A percentile compares a stretch with the other conserved stretches of the same genome.
These are phyloP conservation scores for Lamproptera curius DNA, from an alignment of 2,888 invertebrate species.

Conservation along the genomic window DNA sequence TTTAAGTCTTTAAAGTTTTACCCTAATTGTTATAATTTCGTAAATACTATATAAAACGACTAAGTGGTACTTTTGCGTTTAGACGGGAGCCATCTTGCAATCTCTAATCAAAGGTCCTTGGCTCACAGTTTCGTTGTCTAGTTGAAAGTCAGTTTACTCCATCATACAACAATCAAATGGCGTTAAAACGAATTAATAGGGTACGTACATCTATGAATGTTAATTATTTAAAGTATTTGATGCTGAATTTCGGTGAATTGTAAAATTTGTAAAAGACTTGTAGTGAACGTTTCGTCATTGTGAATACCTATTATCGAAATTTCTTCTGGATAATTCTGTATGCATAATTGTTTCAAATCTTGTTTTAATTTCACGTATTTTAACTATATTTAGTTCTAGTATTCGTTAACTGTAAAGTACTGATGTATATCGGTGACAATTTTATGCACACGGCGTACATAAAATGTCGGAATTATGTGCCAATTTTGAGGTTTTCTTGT, in stretches of 20 bases:
- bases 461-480: constrained; percentile 78
- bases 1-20: constrained; percentile 57
- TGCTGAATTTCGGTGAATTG: constrained; percentile 51
- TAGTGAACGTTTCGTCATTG: constrained; percentile 81
- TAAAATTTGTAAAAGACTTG: constrained; percentile 65
- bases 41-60: constrained; percentile 77
- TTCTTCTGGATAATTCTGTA: constrained; percentile 74
- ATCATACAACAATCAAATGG: constrained; percentile 88
- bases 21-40: constrained; percentile 46
- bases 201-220: constrained; percentile 78
- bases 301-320: constrained; percentile 81
- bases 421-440: constrained; percentile 63
- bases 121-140: constrained; percentile 90
- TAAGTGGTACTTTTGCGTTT: constrained; percentile 86
- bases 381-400: constrained; percentile 23
- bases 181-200: constrained; percentile 98
- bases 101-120: constrained; percentile 92
- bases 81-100: constrained; percentile 92
- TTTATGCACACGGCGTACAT: constrained; percentile 77
- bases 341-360: constrained; percentile 47
- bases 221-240: constrained; percentile 44
- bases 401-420: constrained; percentile 53
- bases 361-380: constrained; percentile 26
- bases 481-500: constrained; percentile 74
- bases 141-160: constrained; percentile 87